These are phyloP conservation scores for Pachyramphus minor DNA, from an alignment of 2,113 vertebrate species.

Conservation along the genomic window DNA sequence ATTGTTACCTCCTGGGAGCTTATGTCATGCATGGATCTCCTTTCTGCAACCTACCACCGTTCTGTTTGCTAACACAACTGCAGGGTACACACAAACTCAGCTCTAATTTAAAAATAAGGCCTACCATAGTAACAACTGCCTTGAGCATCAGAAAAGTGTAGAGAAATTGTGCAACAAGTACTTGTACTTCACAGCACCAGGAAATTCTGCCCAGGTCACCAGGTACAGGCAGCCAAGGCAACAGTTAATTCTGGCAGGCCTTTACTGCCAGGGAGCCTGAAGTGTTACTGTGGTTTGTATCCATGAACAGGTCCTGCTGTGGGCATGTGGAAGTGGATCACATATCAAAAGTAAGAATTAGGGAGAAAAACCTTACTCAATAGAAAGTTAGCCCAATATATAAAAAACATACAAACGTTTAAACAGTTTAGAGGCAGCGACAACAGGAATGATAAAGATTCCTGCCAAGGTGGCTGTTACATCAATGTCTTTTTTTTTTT, in stretches of 20 bases:
- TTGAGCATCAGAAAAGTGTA: constrained; percentile 38
- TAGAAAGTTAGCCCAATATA: constrained; percentile 74
- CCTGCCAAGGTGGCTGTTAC: constrained; percentile 46
- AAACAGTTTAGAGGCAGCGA: constrained; percentile 68
- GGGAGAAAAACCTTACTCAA: constrained; percentile 66
- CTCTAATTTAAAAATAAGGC: constrained; percentile 13
- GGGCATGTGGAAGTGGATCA: constrained; percentile 36
- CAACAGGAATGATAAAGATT: constrained; percentile 61
- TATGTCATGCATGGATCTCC: not conserved
- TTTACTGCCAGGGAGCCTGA: constrained; percentile 49
- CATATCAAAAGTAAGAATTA: constrained; percentile 68
- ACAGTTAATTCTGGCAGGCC: constrained; percentile 32
- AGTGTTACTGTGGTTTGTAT: not conserved
- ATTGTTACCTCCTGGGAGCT: not conserved
- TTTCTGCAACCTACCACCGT: not conserved
- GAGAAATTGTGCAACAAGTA: constrained; percentile 50
- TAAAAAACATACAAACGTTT: constrained; percentile 76
- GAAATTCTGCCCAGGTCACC: constrained; percentile 29
- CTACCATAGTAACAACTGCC: constrained; percentile 39
- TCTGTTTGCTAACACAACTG: not conserved
- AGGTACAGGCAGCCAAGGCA: constrained; percentile 29
- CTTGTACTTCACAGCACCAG: constrained; percentile 65
- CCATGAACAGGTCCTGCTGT: constrained; percentile 35
- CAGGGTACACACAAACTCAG: not conserved
- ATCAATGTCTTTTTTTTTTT: not conserved